phyloP scores from a whole-genome alignment of 2,113 vertebrate genomes.

The Pomatorhinus ruficollis region DNA sequence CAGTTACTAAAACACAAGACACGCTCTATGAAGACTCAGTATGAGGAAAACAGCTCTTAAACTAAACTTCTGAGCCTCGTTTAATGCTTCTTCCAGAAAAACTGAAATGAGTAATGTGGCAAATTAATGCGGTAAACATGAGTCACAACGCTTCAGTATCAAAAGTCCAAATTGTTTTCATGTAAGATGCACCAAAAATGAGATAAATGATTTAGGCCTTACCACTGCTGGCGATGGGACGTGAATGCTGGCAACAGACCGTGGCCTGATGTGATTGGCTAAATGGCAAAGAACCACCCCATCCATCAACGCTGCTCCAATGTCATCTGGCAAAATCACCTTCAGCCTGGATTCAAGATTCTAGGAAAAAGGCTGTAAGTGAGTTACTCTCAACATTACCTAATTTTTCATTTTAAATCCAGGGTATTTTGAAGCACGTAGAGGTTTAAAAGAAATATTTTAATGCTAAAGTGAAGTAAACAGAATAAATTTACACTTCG shows the following conservation, averaged over 20 bases:
- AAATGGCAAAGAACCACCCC: conserved; percentile 97
- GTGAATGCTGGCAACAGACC: conserved; percentile 96
- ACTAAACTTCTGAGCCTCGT: neutral
- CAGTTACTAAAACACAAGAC: neutral
- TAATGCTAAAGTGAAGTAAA: neutral
- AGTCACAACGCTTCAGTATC: neutral
- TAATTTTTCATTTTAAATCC: neutral
- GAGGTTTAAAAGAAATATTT: neutral
- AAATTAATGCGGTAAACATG: neutral
- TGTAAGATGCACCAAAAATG: neutral
- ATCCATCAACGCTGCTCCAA: conserved; percentile 95
- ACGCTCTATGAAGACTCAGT: neutral
- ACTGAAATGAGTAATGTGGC: neutral
- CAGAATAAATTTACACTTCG: neutral
- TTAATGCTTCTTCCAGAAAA: neutral
- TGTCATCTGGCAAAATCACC: conserved; percentile 95
- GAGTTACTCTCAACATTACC: neutral
- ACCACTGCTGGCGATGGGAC: conserved; percentile 98
- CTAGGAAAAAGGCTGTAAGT: conserved; percentile 65
- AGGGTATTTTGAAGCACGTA: neutral
- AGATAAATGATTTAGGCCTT: conserved; percentile 69
- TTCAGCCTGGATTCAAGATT: conserved; percentile 95
- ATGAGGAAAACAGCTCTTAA: neutral
- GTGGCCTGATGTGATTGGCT: conserved; percentile 96
- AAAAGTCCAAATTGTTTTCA: neutral